Evolutionary conservation across 2,888 invertebrate genomes (phyloP), one percentile per base, ranked within the genome.

Genomic region (Sycophila texana): DNA sequence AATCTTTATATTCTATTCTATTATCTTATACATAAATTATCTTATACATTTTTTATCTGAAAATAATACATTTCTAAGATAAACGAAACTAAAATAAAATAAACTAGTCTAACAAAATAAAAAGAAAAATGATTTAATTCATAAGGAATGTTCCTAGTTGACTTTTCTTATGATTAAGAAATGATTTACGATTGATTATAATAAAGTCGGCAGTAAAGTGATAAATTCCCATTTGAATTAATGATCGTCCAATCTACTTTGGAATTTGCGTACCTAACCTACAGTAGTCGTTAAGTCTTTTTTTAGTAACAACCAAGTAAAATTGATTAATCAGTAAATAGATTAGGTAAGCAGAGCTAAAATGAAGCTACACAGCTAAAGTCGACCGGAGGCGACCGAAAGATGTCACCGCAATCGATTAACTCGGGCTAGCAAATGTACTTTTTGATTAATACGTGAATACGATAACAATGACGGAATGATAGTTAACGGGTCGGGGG

Each of bases 71-170:
- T 66, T 39, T 61, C 26, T 68, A 20, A 47, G 18, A 68, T 13
- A 57, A 79, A 74, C 66, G 60, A 81, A 61, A 70, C 67, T 47
- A 78, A 49, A 73, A 67, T 39, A 66, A 18, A 58, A 74, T 13
- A 26, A 74, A 65, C 30, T 39, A 39, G 39, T 53, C 47, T 67
- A 67, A 53, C 47, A n/a, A 47, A 74, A 66, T n/a, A 18, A 67
- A 65, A 67, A 53, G 20, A 58, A 60, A 30, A 74, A 74, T 39
- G 39, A 39, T 39, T 39, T 39, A 39, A 39, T 39, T 39, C 39
- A 39, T 39, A 39, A 39, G 10, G 26, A 10, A 39, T 39, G 39
- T 10, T 39, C 39, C 10, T 39, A 39, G 7, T 39, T 39, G 39
- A 39, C 39, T 18, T 61, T 51, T 51, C 47, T 61, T 26, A 51